A percentile compares a stretch with the other conserved stretches of the same genome.
These are phyloP conservation scores for Metopia argyrocephala DNA, from an alignment of 2,888 invertebrate species.

Conservation along the genomic window DNA sequence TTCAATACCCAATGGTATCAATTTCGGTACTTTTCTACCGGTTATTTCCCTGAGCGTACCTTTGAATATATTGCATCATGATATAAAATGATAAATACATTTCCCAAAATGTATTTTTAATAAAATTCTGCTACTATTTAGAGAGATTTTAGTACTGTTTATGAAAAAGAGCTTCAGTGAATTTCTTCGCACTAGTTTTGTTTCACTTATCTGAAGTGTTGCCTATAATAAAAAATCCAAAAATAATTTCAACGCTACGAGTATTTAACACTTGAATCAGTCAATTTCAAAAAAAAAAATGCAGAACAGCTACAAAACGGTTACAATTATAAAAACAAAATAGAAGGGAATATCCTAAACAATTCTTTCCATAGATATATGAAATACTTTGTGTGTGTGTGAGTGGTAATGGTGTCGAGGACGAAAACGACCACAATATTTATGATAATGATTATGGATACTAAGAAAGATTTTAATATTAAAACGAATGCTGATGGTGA, in stretches of 20 bases:
- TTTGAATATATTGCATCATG: too few relatives aligned
- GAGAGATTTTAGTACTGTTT: too few relatives aligned
- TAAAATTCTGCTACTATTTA: too few relatives aligned
- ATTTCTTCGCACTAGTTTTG: too few relatives aligned
- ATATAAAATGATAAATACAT: too few relatives aligned
- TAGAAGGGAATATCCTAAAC: conserved; percentile 1
- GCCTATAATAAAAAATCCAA: conserved; percentile 3
- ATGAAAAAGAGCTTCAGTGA: too few relatives aligned
- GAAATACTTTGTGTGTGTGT: neutral
- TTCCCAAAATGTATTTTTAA: too few relatives aligned
- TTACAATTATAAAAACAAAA: neutral
- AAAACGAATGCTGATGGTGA: conserved; percentile 8
- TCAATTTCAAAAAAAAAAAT: neutral
- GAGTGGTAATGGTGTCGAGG: neutral
- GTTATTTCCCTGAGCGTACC: too few relatives aligned
- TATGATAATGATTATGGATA: conserved; percentile 13
- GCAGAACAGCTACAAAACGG: neutral
- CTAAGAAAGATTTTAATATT: conserved; percentile 36
- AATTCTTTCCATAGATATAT: conserved; percentile 12
- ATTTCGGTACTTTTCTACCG: too few relatives aligned
- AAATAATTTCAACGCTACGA: conserved; percentile 25
- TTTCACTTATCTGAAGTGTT: too few relatives aligned
- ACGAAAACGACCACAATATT: neutral
- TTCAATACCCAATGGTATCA: too few relatives aligned
- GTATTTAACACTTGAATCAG: conserved; percentile 36